These are phyloP conservation scores for Platysteira castanea DNA, from an alignment of 2,113 vertebrate species.

Conservation along the genomic window DNA sequence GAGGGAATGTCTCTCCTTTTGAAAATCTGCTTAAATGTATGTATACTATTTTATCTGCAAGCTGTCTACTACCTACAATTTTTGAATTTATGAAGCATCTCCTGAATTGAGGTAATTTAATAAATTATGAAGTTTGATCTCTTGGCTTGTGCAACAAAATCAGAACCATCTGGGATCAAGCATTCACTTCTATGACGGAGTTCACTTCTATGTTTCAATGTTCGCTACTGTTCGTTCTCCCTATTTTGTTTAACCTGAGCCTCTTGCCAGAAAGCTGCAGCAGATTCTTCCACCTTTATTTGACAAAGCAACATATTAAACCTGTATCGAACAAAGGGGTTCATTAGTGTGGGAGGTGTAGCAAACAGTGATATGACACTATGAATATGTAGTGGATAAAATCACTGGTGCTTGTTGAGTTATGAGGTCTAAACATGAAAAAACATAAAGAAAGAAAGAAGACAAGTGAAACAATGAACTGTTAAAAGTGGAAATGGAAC, in stretches of 20 bases:
- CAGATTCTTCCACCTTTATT: conserved; percentile 51
- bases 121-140: not conserved
- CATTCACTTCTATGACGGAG: not conserved
- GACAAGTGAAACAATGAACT: conserved; percentile 70
- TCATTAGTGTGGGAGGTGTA: conserved; percentile 55
- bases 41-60: not conserved
- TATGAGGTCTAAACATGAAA: conserved; percentile 58
- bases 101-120: not conserved
- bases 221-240: not conserved
- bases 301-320: conserved; percentile 35
- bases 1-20: not conserved
- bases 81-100: not conserved
- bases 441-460: conserved; percentile 58
- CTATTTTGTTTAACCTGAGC: conserved; percentile 47
- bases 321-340: conserved; percentile 48
- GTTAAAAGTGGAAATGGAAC: conserved; percentile 76
- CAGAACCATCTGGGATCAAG: not conserved
- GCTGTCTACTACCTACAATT: not conserved
- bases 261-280: conserved; percentile 74
- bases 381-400: conserved; percentile 41
- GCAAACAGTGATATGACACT: conserved; percentile 39
- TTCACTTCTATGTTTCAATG: not conserved
- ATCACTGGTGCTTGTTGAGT: conserved; percentile 56
- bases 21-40: not conserved
- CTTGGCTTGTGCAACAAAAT: not conserved